Base-by-base conservation (phyloP, 2,113 vertebrate genomes). In the Zeus faber region DNA sequence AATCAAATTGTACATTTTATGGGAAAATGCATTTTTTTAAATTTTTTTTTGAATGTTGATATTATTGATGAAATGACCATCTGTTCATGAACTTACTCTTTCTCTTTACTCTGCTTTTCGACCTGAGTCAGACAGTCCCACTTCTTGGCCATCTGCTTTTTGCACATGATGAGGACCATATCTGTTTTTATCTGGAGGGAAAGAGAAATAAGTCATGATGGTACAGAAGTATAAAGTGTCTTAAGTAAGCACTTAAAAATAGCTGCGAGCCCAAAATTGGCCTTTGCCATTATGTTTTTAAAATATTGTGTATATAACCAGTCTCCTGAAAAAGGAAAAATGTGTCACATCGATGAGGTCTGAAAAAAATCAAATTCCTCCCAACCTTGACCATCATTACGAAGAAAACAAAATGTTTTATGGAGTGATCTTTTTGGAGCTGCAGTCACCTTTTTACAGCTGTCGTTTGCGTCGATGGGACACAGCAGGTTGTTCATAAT, bases 71-170 rank as follows among this genome's bases (percentile, higher is more conserved):
- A 6, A 9, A 13, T 11, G 41, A 18, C 23, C 24, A 43, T 27
- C 14, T 24, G 25, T 48, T 14, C 2, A 17, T 22, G 21, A 24
- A 92, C 96, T 92, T 75, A 99, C 97, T 96, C 93, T 80, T 98
- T 99, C 18, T 97, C 95, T 81, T 96, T 98, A 6, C 92, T 89
- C 66, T 92, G 91, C 69, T 98, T 97, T 58, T 98, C 96, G 69
- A 94, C 91, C 61, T 93, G 90, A 57, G 97, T 99, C 56, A 99
- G 82, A 67, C 91, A 99, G 1, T 97, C 95, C 97, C 97, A 99
- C 67, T 93, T 93, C 67, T 93, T 92, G 55, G 90, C 80, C 0
- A 76, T 61, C 72, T 93, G 91, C 88, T 99, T 99, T 85, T 85
- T 95, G 77, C 95, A 97, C 91, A 98, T 90, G 58, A 99, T 59